These are phyloP conservation scores for Trachemys scripta DNA, from an alignment of 2,113 vertebrate genomes.

Conservation along the genomic window DNA sequence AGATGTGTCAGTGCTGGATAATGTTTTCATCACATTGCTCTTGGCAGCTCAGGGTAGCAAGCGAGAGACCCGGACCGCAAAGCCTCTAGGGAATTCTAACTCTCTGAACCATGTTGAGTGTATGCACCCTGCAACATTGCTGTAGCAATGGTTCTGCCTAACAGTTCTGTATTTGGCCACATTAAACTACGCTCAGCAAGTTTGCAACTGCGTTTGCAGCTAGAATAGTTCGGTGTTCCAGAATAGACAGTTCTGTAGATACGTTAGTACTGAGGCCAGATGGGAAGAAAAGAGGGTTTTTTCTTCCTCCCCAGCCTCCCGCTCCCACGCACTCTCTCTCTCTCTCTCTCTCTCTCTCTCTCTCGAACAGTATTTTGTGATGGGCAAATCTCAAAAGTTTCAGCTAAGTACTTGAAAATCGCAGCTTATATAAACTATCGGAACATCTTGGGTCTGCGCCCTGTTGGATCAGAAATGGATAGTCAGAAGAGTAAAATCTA, in stretches of 20 bases:
- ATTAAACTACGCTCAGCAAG: background rate
- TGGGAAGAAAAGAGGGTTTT: background rate
- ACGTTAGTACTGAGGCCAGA: background rate
- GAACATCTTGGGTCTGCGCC: background rate
- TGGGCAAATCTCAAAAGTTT: background rate
- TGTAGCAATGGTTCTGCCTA: background rate
- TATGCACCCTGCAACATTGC: background rate
- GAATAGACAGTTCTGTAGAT: background rate
- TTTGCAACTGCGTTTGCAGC: background rate
- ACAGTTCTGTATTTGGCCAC: background rate
- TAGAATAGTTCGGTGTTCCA: background rate
- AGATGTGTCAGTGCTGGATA: background rate
- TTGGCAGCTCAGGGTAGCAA: background rate
- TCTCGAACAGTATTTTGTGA: background rate
- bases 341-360: background rate
- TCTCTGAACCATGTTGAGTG: background rate
- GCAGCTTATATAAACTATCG: background rate
- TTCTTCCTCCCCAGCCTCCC: too few species aligned
- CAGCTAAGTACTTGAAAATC: background rate
- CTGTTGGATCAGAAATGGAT: constrained; percentile 15
- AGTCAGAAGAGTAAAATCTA: constrained; percentile 34
- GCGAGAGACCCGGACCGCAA: background rate
- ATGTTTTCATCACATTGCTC: background rate
- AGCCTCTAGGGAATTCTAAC: background rate
- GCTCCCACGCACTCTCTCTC: accelerated